Base-by-base conservation (phyloP, 2,888 invertebrate species). In the Leucophenga montana region DNA sequence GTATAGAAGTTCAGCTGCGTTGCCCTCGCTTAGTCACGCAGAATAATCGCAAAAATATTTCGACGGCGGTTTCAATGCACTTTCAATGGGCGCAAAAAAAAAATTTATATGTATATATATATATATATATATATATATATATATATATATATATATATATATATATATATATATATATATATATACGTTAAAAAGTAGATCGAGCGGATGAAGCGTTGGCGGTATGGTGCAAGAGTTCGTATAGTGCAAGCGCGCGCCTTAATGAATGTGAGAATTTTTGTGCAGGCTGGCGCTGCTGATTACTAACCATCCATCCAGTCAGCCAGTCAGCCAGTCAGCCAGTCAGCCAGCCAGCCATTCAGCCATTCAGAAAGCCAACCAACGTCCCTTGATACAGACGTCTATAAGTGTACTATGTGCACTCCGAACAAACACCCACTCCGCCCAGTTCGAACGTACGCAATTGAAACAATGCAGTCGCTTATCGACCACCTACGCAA, bases 231-330 rank as follows among this genome's bases (percentile, higher is more conserved):
- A 18, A 53, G 3, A 56, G 18, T 56, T 54, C 18, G 54, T 11
- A 11, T 18, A 11, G 46, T 11, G 18, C 16, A 50, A 50, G 13
- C 54, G 18, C 8, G 16, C 33, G 33, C 14, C 78, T 80, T 84
- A 84, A 80, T 83, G 80, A 81, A 78, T 83, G 84, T 82, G 80
- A 75, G 80, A 81, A 78, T 73, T 73, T 22, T n/a, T 62, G 50
- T 57, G 46, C 48, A 39, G 48, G 50, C 31, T 66, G 50, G 69
- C 65, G 46, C 44, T 56, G 33, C 20, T 33, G 64, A 33, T 20
- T n/a, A 9, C n/a, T 44, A 16, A 33, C 50, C 54, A 33, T 13
- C 39, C 66, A 71, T n/a, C 59, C 57, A 31, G 44, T 8, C 39
- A 39, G 8, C 39, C 39, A 8, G 39, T 8, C 39, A 11, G 9